phyloP scores from a whole-genome alignment of 2,888 invertebrate genomes.

The Phalangium opilio region DNA sequence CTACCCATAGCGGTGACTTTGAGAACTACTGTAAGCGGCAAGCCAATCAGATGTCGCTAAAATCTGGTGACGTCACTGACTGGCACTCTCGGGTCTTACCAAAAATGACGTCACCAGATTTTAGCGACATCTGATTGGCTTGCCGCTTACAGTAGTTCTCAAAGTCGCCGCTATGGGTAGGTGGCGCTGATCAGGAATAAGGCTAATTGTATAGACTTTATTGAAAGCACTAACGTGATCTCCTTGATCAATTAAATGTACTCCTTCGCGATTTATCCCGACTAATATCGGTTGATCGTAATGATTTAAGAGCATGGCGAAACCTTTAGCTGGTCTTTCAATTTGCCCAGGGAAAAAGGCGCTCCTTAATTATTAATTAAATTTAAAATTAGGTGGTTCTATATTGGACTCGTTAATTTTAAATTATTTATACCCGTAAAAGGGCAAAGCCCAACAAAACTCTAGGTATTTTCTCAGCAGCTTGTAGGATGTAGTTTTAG shows the following conservation, averaged over 20 bases:
- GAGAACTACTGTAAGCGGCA: too few relatives aligned
- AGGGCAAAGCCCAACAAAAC: slow-evolving; percentile 75
- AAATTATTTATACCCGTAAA: slow-evolving; percentile 53
- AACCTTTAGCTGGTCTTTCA: slow-evolving; percentile 72
- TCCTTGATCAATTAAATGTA: slow-evolving; percentile 68
- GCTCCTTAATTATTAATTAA: slow-evolving; percentile 42
- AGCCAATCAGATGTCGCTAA: too few relatives aligned
- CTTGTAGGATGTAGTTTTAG: slow-evolving; percentile 61
- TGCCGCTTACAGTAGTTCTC: too few relatives aligned
- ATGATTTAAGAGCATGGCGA: slow-evolving; percentile 67
- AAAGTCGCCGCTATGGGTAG: too few relatives aligned
- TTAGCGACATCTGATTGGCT: too few relatives aligned
- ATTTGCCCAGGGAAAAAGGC: slow-evolving; percentile 92
- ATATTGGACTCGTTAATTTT: slow-evolving; percentile 12
- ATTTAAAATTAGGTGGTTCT: not conserved
- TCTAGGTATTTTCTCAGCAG: slow-evolving; percentile 76
- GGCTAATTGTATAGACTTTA: too few relatives aligned
- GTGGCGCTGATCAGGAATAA: too few relatives aligned
- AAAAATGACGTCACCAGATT: too few relatives aligned
- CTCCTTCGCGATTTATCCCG: slow-evolving; percentile 68
- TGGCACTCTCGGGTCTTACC: not conserved
- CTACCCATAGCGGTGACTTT: too few relatives aligned
- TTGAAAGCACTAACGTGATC: slow-evolving; percentile 58
- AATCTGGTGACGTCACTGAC: too few relatives aligned
- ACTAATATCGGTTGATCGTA: slow-evolving; percentile 74